Conservation (phyloP, 2,888 invertebrate species). For the Phytoseiulus persimilis region DNA sequence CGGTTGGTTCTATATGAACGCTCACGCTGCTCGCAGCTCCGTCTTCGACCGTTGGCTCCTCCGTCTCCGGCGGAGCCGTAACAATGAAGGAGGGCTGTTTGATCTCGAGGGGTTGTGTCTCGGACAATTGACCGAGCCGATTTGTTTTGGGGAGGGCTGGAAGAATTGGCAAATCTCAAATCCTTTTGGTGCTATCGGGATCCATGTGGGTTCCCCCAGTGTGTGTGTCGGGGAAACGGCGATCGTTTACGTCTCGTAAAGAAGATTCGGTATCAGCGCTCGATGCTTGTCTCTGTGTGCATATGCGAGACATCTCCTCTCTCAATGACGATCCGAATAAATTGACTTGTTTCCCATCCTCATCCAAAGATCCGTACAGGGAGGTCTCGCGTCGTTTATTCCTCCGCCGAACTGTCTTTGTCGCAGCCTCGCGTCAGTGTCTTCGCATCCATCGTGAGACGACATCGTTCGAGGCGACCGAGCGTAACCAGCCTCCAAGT, state of each 20-base stretch:
- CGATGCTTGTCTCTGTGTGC: neutral
- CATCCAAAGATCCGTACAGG: neutral
- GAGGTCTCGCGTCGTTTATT: neutral
- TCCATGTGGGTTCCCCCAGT: neutral
- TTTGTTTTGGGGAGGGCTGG: neutral
- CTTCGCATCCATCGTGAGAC: conserved; percentile 5
- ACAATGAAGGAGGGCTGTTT: neutral
- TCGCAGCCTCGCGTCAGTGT: neutral
- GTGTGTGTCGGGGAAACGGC: neutral
- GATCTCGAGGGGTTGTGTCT: neutral
- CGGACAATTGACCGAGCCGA: neutral
- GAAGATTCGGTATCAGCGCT: neutral
- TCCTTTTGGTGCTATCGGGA: neutral
- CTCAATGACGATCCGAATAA: neutral
- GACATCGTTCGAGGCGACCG: neutral
- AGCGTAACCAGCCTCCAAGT: neutral
- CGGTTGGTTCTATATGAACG: no score
- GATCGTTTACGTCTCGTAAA: neutral
- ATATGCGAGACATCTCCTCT: neutral
- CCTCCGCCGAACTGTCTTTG: neutral
- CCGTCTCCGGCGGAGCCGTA: neutral
- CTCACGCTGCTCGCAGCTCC: no score
- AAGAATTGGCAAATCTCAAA: neutral
- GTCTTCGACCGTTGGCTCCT: neutral
- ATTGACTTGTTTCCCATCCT: neutral